Conservation (phyloP, 2,888 invertebrate species). For the Perizoma affinitatum region DNA sequence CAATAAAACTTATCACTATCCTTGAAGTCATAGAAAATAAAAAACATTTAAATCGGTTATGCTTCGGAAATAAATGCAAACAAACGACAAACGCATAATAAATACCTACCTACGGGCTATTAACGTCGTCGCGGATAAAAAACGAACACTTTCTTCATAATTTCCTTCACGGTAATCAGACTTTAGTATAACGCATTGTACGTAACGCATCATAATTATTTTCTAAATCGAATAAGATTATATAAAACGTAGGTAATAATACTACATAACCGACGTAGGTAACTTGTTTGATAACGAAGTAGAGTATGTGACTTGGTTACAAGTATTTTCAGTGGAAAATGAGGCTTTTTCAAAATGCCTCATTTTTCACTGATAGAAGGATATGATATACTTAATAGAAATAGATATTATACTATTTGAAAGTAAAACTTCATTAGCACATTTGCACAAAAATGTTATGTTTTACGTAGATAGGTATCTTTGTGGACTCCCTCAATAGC, state of each 20-base stretch:
- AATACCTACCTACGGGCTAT: no score
- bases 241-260: slow-evolving; percentile 5
- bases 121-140: background rate
- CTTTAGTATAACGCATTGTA: slow-evolving; percentile 1
- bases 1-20: no score
- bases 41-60: no score
- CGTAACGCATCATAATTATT: slow-evolving; percentile 5
- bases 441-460: slow-evolving; percentile 17
- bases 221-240: slow-evolving; percentile 11
- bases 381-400: no score
- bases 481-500: slow-evolving; percentile 22
- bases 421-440: slow-evolving; percentile 9
- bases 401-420: background rate
- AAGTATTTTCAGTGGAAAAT: background rate
- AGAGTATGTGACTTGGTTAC: background rate
- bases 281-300: no score
- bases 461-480: slow-evolving; percentile 5
- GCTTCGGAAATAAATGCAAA: no score
- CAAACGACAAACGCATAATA: no score
- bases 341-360: background rate
- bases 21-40: no score
- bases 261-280: background rate
- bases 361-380: no score
- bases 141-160: slow-evolving; percentile 3
- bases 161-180: slow-evolving; percentile 3